These are phyloP conservation scores for Pangasius mekongensis DNA, from an alignment of 2,797 vertebrate genomes.

Conservation along the genomic window DNA sequence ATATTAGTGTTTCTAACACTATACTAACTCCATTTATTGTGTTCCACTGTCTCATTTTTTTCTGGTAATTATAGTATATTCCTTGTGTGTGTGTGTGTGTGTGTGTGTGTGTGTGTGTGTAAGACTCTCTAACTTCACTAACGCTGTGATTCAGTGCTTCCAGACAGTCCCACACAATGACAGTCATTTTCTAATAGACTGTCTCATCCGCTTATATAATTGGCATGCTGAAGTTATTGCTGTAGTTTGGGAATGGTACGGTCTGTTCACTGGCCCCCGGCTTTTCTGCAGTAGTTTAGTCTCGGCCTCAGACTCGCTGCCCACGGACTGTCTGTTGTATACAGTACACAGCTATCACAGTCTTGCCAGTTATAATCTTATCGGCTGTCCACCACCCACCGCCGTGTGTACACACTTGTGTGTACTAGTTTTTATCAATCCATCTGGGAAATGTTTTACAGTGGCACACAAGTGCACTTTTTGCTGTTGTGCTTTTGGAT, in stretches of 20 bases:
- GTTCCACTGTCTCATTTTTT: neutral
- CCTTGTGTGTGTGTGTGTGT: neutral
- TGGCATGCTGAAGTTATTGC: too few species aligned
- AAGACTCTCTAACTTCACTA: neutral
- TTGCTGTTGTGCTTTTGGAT: neutral
- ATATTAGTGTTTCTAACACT: conserved; percentile 16
- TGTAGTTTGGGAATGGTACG: conserved; percentile 15
- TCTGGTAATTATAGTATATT: neutral
- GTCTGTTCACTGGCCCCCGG: neutral
- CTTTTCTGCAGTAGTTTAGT: conserved; percentile 1
- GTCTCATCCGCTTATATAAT: conserved; percentile 12
- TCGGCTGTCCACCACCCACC: conserved; percentile 10
- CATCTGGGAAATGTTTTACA: neutral
- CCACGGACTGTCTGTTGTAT: conserved; percentile 10
- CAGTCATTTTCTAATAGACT: conserved; percentile 4
- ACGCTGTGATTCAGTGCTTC: neutral
- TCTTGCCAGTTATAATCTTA: conserved; percentile 17
- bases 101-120: neutral
- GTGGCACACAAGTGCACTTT: neutral
- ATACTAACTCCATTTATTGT: neutral
- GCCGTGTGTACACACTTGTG: neutral
- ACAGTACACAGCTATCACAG: neutral
- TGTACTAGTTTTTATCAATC: conserved; percentile 13
- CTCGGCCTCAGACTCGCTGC: neutral
- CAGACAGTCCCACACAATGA: conserved; percentile 7